Percentiles rank a stretch among this genome's conserved stretches.
Conservation (phyloP, 1,140 invertebrate genomes). For the Drosophila setifemur region DNA sequence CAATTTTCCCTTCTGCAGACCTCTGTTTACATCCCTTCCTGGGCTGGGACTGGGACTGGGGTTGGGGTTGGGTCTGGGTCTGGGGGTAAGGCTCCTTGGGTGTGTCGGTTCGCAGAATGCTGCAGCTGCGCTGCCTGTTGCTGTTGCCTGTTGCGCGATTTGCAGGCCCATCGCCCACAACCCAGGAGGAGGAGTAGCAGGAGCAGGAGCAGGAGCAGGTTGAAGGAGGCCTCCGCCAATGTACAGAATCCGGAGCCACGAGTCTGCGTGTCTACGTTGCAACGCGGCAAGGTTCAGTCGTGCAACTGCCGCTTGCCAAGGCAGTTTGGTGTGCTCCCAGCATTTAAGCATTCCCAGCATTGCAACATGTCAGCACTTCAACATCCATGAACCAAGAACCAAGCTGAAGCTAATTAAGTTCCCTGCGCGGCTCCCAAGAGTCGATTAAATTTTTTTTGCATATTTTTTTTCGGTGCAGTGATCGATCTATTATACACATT, state of each 20-base stretch:
- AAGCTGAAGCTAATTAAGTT: too few relatives aligned
- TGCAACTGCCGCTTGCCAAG: conserved; percentile 79
- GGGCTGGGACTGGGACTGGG: too few relatives aligned
- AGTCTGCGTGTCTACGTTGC: conserved; percentile 73
- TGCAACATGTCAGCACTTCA: too few relatives aligned
- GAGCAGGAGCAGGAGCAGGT: not conserved
- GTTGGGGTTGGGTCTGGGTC: too few relatives aligned
- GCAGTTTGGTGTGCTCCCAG: conserved; percentile 70
- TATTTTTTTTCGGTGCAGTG: conserved; percentile 53
- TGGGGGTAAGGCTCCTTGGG: conserved; percentile 16
- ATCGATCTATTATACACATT: too few relatives aligned
- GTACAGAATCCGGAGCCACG: conserved; percentile 33
- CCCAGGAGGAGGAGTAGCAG: too few relatives aligned
- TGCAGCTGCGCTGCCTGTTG: too few relatives aligned
- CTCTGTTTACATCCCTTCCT: conserved; percentile 1
- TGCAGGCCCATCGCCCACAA: not conserved
- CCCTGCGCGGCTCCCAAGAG: too few relatives aligned
- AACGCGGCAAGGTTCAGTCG: conserved; percentile 73
- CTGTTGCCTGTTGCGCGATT: conserved; percentile 50
- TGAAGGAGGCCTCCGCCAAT: too few relatives aligned
- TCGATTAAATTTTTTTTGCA: conserved; percentile 27
- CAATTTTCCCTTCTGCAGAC: not conserved
- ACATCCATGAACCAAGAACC: too few relatives aligned
- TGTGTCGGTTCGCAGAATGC: conserved; percentile 46
- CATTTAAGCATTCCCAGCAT: not conserved